A percentile compares a stretch with the other conserved stretches of the same genome.
Evolutionary conservation across 2,888 invertebrate genomes (phyloP).

Genomic region (Acheta domesticus): DNA sequence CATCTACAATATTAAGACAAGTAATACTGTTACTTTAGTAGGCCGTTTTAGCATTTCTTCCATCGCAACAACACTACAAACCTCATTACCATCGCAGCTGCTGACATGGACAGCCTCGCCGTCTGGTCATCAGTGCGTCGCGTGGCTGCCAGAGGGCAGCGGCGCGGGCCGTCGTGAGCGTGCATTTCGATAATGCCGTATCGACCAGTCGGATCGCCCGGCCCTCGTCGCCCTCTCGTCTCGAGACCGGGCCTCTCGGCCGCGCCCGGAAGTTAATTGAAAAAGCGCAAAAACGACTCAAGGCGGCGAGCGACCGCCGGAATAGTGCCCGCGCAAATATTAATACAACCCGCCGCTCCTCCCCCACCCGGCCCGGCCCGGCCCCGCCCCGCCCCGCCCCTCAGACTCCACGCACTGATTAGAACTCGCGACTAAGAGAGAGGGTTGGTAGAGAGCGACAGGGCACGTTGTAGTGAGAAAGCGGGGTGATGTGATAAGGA

Average conservation of each 20-base stretch:
- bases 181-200: neutral
- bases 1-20: too few relatives aligned
- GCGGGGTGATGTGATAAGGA: too few relatives aligned
- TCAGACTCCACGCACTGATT: neutral
- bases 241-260: neutral
- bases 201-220: neutral
- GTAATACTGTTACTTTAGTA: too few relatives aligned
- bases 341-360: neutral
- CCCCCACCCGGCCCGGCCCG: too few relatives aligned
- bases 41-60: too few relatives aligned
- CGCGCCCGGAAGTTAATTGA: neutral
- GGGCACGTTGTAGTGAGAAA: too few relatives aligned
- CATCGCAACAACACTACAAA: too few relatives aligned
- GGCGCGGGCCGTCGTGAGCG: too few relatives aligned
- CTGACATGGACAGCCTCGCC: too few relatives aligned
- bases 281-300: constrained; percentile 12
- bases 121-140: too few relatives aligned
- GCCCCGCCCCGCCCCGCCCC: neutral
- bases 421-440: constrained; percentile 4
- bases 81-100: too few relatives aligned
- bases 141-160: too few relatives aligned
- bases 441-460: neutral
- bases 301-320: neutral
- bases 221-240: neutral
- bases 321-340: neutral